Percentiles rank a stretch among this genome's conserved stretches.
Conservation (phyloP, 2,888 invertebrate genomes). For the Heteropelma amictum region DNA sequence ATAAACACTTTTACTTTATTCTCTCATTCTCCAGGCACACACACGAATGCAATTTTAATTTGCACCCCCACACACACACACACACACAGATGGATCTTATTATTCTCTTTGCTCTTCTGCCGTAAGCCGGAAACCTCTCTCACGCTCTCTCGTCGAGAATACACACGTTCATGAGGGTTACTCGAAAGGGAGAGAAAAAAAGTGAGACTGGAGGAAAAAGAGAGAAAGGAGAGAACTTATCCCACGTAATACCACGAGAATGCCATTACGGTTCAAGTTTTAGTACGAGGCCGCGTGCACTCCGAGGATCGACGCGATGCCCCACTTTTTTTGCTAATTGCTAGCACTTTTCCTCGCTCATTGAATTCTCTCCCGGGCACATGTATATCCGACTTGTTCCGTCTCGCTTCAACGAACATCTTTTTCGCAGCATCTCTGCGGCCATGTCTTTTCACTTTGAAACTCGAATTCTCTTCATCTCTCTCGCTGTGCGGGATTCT, state of each 20-base stretch:
- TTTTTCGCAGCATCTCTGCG: constrained; percentile 13
- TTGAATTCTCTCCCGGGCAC: constrained; percentile 56
- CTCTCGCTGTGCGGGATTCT: constrained; percentile 17
- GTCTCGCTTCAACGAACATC: constrained; percentile 22
- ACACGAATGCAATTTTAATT: too few relatives aligned
- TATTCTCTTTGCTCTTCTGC: too few relatives aligned
- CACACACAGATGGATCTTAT: too few relatives aligned
- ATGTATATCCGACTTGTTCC: constrained; percentile 4
- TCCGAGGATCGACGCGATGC: constrained; percentile 46
- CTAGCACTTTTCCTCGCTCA: constrained; percentile 64
- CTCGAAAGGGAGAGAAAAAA: neutral
- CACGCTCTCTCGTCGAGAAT: too few relatives aligned
- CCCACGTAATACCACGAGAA: constrained; percentile 26
- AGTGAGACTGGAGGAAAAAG: neutral
- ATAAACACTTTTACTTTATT: too few relatives aligned
- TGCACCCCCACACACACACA: too few relatives aligned
- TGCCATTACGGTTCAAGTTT: constrained; percentile 29
- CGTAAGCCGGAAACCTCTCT: too few relatives aligned
- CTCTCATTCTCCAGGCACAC: too few relatives aligned
- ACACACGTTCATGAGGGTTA: neutral
- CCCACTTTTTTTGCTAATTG: constrained; percentile 62
- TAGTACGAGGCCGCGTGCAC: constrained; percentile 44
- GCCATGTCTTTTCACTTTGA: neutral
- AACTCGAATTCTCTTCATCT: neutral
- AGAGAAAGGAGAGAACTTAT: constrained; percentile 19